Conservation (phyloP, 1,140 invertebrate species). For the Vanessa tameamea region DNA sequence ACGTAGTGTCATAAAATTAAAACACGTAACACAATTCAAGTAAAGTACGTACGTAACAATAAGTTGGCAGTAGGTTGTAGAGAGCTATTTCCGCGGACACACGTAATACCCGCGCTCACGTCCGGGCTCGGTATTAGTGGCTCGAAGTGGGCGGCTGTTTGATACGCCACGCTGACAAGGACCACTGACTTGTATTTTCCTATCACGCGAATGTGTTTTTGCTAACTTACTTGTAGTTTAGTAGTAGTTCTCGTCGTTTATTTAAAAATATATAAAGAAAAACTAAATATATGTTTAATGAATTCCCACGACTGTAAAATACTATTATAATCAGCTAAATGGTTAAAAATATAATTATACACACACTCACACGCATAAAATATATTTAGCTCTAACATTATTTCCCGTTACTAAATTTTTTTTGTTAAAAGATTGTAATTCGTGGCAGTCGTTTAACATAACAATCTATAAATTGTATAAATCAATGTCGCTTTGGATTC, state of each 20-base stretch:
- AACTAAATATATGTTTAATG: too few species aligned
- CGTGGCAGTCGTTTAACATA: too few species aligned
- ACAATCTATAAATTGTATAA: too few species aligned
- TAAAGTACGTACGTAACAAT: slow-evolving; percentile 13
- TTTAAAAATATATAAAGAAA: not conserved
- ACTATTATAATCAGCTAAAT: too few species aligned
- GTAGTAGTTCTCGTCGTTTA: not conserved
- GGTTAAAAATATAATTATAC: too few species aligned
- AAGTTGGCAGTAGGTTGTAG: slow-evolving; percentile 24
- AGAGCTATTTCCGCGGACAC: slow-evolving; percentile 29
- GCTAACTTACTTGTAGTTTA: slow-evolving; percentile 5
- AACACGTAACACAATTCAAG: not conserved
- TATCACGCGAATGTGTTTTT: slow-evolving; percentile 29
- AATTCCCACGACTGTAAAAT: too few species aligned
- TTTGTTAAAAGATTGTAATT: too few species aligned
- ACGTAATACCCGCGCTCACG: slow-evolving; percentile 27
- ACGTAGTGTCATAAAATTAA: not conserved
- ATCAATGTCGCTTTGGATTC: too few species aligned
- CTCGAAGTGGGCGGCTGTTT: slow-evolving; percentile 30
- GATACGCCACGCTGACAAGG: slow-evolving; percentile 26
- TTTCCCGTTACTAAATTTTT: too few species aligned
- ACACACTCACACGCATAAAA: too few species aligned
- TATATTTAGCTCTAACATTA: too few species aligned
- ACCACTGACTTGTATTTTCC: slow-evolving; percentile 30
- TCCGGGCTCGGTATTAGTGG: slow-evolving; percentile 30